Base-by-base conservation (phyloP, 30 jellyfish, hydroid and myxozoan species). In the Phacellophora camtschatica region DNA sequence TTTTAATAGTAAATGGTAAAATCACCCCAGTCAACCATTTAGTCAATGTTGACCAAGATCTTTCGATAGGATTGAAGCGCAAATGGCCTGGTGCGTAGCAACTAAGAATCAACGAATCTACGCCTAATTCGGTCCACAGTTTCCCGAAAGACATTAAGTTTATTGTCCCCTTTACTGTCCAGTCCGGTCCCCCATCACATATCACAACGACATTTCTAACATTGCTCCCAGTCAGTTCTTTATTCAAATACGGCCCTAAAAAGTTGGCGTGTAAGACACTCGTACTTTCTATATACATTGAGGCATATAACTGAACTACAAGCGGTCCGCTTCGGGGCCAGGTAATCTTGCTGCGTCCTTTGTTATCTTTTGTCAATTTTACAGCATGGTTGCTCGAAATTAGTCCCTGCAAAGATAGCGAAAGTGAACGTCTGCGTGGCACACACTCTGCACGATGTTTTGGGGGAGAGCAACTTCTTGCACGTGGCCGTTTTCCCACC, bases 311-410 rank as follows among this genome's bases (percentile, higher is more conserved):
- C 42, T 34, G 59, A 12, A 66, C 67, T 3, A 6, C 8, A 11
- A 66, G 67, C 5, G 80, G 80, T 32, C 80, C 68, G 9, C 27
- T 7, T 29, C 68, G 27, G 5, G 67, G 80, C 80, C 67, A 66
- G 29, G 29, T 6, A 33, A 66, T 66, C 63, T 66, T 66, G 3
- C 16, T 10, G 31, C 80, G 80, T 4, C 69, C 69, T 6, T 3
- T 25, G 15, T 39, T 66, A 28, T 66, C 80, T 66, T 33, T 30
- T 29, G 80, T n/a, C n/a, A n/a, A n/a, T n/a, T n/a, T n/a, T n/a
- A n/a, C n/a, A n/a, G n/a, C n/a, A n/a, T n/a, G n/a, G n/a, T n/a
- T n/a, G n/a, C n/a, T n/a, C n/a, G n/a, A n/a, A n/a, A n/a, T n/a
- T n/a, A n/a, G n/a, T n/a, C n/a, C n/a, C n/a, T n/a, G n/a, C n/a